Percentiles rank a stretch among this genome's conserved stretches.
These are phyloP conservation scores for Patella ulyssiponensis DNA, from an alignment of 2,888 invertebrate genomes.

Conservation along the genomic window DNA sequence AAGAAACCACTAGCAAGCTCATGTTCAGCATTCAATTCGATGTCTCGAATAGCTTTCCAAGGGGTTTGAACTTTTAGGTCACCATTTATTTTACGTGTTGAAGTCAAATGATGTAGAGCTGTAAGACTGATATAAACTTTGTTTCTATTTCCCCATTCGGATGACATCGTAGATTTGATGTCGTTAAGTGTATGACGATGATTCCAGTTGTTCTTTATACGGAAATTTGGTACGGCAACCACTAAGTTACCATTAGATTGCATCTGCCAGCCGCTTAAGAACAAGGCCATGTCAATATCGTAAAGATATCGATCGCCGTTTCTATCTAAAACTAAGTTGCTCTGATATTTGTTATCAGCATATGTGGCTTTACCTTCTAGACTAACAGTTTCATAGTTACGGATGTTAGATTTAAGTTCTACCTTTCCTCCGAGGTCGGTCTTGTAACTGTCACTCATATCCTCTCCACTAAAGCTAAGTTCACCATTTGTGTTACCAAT, in stretches of 20 bases:
- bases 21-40: conserved; percentile 45
- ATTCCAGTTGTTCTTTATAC: conserved; percentile 45
- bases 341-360: conserved; percentile 35
- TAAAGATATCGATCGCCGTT: conserved; percentile 40
- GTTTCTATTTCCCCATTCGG: conserved; percentile 37
- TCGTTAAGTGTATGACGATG: conserved; percentile 42
- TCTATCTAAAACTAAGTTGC: conserved; percentile 24
- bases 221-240: conserved; percentile 43
- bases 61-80: conserved; percentile 44
- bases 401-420: conserved; percentile 44
- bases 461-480: conserved; percentile 38
- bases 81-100: conserved; percentile 29
- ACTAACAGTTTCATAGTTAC: conserved; percentile 29
- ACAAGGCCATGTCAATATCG: conserved; percentile 43
- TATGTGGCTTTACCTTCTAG: conserved; percentile 38
- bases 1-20: conserved; percentile 43
- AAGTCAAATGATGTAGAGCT: conserved; percentile 39
- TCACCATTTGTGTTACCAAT: conserved; percentile 43
- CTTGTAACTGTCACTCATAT: conserved; percentile 35
- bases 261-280: conserved; percentile 35
- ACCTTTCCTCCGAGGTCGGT: conserved; percentile 45
- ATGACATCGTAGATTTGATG: conserved; percentile 38
- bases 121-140: conserved; percentile 35
- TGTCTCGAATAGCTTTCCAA: conserved; percentile 34
- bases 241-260: conserved; percentile 48